A percentile compares a stretch with the other conserved stretches of the same genome.
Conservation (phyloP, 2,888 invertebrate genomes). For the Saturnia japonica region DNA sequence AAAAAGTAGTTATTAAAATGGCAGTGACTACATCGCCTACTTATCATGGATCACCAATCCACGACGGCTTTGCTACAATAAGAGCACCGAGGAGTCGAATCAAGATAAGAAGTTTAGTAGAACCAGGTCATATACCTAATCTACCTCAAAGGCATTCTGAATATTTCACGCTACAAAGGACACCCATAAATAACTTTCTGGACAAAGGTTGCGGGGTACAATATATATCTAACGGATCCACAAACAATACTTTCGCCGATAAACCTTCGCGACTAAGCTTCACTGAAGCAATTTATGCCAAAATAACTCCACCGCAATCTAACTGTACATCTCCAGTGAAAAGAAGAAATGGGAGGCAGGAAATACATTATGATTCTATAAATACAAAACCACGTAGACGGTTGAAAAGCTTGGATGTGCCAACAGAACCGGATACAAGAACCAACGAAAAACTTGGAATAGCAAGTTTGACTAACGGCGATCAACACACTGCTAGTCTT, state of each 20-base stretch:
- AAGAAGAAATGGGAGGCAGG: slow-evolving; percentile 56
- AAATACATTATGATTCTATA: slow-evolving; percentile 76
- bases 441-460: slow-evolving; percentile 61
- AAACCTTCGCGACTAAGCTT: slow-evolving; percentile 68
- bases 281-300: slow-evolving; percentile 76
- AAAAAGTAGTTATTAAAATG: slow-evolving; percentile 38
- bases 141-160: slow-evolving; percentile 78
- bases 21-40: slow-evolving; percentile 73
- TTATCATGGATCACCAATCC: slow-evolving; percentile 83
- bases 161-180: slow-evolving; percentile 76
- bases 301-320: slow-evolving; percentile 69
- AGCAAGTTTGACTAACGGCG: slow-evolving; percentile 67
- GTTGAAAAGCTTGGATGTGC: slow-evolving; percentile 69
- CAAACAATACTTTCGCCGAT: slow-evolving; percentile 43
- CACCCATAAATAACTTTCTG: slow-evolving; percentile 68
- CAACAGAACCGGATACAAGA: slow-evolving; percentile 58
- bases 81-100: slow-evolving; percentile 82
- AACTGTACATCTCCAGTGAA: slow-evolving; percentile 68
- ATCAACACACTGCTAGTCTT: slow-evolving; percentile 64
- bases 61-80: slow-evolving; percentile 95
- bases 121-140: slow-evolving; percentile 66
- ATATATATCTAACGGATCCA: slow-evolving; percentile 55
- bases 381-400: slow-evolving; percentile 75
- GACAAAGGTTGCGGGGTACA: slow-evolving; percentile 69
- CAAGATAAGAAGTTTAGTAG: slow-evolving; percentile 74